These are phyloP conservation scores for Chesias legatella DNA, from an alignment of 2,888 invertebrate species.

Conservation along the genomic window DNA sequence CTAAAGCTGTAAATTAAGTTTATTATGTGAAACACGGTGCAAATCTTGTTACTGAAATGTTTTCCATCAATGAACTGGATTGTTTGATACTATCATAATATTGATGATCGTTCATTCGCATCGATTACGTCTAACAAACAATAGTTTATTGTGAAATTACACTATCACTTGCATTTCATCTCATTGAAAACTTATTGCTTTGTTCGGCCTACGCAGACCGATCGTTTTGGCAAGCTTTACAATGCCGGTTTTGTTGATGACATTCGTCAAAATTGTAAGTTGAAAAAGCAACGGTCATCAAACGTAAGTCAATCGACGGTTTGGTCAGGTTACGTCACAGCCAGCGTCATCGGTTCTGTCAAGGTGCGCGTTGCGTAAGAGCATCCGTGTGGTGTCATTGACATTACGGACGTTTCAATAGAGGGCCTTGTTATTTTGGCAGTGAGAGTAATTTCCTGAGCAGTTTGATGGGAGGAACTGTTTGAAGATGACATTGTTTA, in stretches of 20 bases:
- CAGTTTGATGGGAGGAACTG: slow-evolving; percentile 4
- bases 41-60: slow-evolving; percentile 33
- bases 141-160: slow-evolving; percentile 72
- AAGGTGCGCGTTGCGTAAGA: slow-evolving; percentile 71
- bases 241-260: slow-evolving; percentile 24
- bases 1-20: slow-evolving; percentile 45
- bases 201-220: slow-evolving; percentile 36
- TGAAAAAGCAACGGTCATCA: slow-evolving; percentile 26
- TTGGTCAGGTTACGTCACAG: slow-evolving; percentile 48
- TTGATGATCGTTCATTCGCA: slow-evolving; percentile 64
- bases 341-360: slow-evolving; percentile 60
- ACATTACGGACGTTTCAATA: slow-evolving; percentile 63
- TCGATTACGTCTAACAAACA: slow-evolving; percentile 60
- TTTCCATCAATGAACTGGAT: slow-evolving; percentile 45
- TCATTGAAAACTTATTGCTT: slow-evolving; percentile 51
- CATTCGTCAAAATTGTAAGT: not conserved
- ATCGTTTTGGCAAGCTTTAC: slow-evolving; percentile 27
- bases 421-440: slow-evolving; percentile 48
- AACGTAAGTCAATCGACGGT: slow-evolving; percentile 31
- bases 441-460: slow-evolving; percentile 38
- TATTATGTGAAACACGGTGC: slow-evolving; percentile 40
- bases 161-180: slow-evolving; percentile 68
- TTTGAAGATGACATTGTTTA: slow-evolving; percentile 6
- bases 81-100: slow-evolving; percentile 47
- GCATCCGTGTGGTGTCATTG: slow-evolving; percentile 72